Base-by-base conservation (phyloP, 2,113 vertebrate genomes). In the Scomber colias region DNA sequence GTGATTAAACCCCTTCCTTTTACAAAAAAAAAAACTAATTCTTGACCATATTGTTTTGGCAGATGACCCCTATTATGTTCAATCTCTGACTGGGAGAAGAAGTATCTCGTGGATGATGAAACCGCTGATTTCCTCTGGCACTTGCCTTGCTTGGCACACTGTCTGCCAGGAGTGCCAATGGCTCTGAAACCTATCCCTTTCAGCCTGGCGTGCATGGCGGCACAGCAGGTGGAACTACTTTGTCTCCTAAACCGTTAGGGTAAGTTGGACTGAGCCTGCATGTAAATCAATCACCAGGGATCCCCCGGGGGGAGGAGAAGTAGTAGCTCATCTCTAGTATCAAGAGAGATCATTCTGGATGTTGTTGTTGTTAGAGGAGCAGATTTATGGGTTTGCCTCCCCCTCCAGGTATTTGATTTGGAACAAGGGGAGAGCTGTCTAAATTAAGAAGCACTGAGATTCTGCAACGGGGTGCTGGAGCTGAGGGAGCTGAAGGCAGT, bases 391-490 rank as follows among this genome's bases (percentile, higher is more conserved):
- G 54, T 61, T 78, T 67, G 19, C 40, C 70, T 71, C 13, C 30
- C 62, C 71, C 65, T 78, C 4, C 77, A 84, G 66, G 69, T 88
- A 86, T 90, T 92, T 82, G 75, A 86, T 87, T 87, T 90, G 80
- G 82, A 91, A 83, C 31, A 6, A 72, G 64, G 67, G 21, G 44
- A 61, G 69, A 21, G 57, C 62, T 66, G 60, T 75, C 83, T 77
- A 84, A 78, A 89, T 91, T 77, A 81, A 54, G 80, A 86, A 67
- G 68, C 67, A 64, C 13, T 56, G 80, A 75, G 56, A 54, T 66
- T 69, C 24, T 82, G 46, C n/a, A 54, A 56, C 0, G 13, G 54
- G 2, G 65, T 35, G 71, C 53, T 71, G 75, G 48, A 60, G 56
- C 24, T 48, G 40, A 59, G 16, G 49, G 53, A 17, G 48, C 59